Conservation (phyloP, 2,888 invertebrate genomes). For the Eustalomyia histrio region DNA sequence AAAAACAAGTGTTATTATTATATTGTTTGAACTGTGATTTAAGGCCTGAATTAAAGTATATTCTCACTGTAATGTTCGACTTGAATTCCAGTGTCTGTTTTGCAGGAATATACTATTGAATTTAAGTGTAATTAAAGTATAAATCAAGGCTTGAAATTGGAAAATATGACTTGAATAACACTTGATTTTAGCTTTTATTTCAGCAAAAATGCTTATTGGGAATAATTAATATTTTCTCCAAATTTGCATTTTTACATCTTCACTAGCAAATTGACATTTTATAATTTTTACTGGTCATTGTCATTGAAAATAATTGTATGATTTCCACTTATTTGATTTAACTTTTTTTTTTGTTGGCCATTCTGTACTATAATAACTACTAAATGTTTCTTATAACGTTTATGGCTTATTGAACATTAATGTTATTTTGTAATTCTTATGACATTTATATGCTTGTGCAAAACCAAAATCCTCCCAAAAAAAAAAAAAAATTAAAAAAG, state of each 20-base stretch:
- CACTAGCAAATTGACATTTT: neutral
- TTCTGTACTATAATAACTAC: slow-evolving; percentile 3
- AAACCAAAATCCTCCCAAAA: slow-evolving; percentile 4
- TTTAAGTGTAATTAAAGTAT: no score
- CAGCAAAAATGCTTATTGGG: no score
- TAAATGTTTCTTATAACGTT: slow-evolving; percentile 44
- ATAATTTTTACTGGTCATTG: neutral
- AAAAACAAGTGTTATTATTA: no score
- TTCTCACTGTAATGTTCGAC: no score
- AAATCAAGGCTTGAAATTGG: no score
- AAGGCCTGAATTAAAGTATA: no score
- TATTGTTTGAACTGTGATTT: no score
- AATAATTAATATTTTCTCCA: neutral
- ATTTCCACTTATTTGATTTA: neutral
- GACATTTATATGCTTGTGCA: slow-evolving; percentile 20
- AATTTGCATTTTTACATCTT: neutral
- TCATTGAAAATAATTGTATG: slow-evolving; percentile 16
- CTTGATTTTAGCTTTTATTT: no score
- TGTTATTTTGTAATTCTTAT: slow-evolving; percentile 28
- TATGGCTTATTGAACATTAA: slow-evolving; percentile 53
- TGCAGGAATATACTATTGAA: no score
- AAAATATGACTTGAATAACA: no score
- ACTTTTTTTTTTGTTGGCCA: neutral
- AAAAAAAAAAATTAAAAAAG: no score
- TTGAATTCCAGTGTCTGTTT: no score